Conservation (phyloP, 2,797 vertebrate genomes). For the Centroberyx gerrardi region DNA sequence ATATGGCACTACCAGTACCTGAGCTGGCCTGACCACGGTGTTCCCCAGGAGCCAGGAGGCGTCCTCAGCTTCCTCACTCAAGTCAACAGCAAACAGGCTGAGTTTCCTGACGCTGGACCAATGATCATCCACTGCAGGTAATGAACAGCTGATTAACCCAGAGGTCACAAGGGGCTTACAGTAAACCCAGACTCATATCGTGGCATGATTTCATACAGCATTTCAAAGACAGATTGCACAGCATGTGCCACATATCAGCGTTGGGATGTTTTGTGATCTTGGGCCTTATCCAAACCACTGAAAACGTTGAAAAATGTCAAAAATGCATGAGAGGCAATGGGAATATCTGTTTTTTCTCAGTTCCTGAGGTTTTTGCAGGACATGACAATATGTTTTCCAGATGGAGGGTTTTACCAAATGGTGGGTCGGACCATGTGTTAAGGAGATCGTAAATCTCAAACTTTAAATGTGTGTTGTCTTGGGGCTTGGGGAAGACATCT, state of each 20-base stretch:
- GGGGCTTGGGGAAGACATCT: background rate
- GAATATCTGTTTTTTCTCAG: background rate
- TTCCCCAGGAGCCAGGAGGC: slow-evolving; percentile 92
- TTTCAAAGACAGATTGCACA: too few relatives aligned
- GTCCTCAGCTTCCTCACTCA: slow-evolving; percentile 95
- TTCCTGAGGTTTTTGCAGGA: background rate
- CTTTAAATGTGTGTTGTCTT: background rate
- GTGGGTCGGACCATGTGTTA: background rate
- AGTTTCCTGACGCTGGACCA: slow-evolving; percentile 86
- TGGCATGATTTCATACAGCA: background rate
- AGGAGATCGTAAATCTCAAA: background rate
- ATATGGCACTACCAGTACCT: slow-evolving; percentile 97
- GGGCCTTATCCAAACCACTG: too few relatives aligned
- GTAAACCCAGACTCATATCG: background rate
- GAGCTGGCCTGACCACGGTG: slow-evolving; percentile 97
- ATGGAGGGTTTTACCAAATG: background rate
- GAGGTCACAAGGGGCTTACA: background rate
- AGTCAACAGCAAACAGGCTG: slow-evolving; percentile 91
- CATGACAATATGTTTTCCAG: background rate
- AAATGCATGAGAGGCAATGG: background rate
- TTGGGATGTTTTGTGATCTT: too few relatives aligned
- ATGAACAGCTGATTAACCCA: background rate
- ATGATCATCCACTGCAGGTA: slow-evolving; percentile 98
- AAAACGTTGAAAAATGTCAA: background rate
- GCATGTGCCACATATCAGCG: too few relatives aligned